phyloP scores from a whole-genome alignment of 2,797 vertebrate species.

The Sebastes wilsoni region DNA sequence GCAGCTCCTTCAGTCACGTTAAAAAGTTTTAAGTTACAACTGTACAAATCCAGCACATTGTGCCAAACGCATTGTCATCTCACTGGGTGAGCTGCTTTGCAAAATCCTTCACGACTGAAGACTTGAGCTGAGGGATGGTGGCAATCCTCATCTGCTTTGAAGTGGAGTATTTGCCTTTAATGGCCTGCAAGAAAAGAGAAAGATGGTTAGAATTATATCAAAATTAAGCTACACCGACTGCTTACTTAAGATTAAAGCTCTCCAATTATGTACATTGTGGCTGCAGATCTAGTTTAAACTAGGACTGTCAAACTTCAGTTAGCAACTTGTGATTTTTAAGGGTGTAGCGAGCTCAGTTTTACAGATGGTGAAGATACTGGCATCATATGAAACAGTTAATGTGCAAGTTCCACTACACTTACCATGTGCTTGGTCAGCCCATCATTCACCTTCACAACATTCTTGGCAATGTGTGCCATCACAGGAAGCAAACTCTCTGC shows the following conservation, averaged over 20 bases:
- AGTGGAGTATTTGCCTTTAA: slow-evolving; percentile 87
- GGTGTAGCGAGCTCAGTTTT: too few relatives aligned
- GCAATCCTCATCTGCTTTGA: slow-evolving; percentile 83
- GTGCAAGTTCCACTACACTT: slow-evolving; percentile 18
- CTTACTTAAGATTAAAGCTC: background rate
- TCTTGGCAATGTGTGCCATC: slow-evolving; percentile 89
- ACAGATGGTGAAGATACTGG: too few relatives aligned
- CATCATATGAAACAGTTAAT: background rate
- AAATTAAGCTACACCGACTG: too few relatives aligned
- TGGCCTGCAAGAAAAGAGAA: slow-evolving; percentile 72
- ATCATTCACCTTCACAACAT: slow-evolving; percentile 83
- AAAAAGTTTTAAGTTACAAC: slow-evolving; percentile 49
- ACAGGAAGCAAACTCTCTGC: slow-evolving; percentile 82
- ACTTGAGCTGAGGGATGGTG: slow-evolving; percentile 79
- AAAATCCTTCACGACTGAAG: slow-evolving; percentile 77
- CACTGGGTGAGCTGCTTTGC: slow-evolving; percentile 72
- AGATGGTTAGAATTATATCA: background rate
- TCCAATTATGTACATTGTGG: too few relatives aligned
- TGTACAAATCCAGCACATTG: slow-evolving; percentile 61
- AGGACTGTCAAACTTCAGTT: too few relatives aligned
- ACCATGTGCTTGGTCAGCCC: slow-evolving; percentile 85
- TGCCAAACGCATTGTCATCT: slow-evolving; percentile 30
- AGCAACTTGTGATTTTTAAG: too few relatives aligned
- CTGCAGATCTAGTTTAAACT: background rate
- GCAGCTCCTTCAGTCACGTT: background rate